Percentiles rank a stretch among this genome's conserved stretches.
phyloP scores from a whole-genome alignment of 2,113 vertebrate species.

The Notothenia rossii region DNA sequence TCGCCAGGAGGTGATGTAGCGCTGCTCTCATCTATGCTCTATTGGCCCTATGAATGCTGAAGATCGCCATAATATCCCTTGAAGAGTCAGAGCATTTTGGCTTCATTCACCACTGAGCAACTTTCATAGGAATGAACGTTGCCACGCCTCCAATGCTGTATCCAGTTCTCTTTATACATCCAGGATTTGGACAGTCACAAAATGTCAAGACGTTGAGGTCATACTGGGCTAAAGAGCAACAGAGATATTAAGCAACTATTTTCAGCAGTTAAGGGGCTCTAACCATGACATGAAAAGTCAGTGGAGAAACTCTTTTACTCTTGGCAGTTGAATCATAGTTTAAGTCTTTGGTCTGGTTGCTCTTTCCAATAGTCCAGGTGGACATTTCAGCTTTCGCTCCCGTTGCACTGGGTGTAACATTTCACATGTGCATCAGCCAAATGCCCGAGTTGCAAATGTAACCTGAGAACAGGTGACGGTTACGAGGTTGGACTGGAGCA shows the following conservation, averaged over 20 bases:
- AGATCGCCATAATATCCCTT: too few relatives aligned
- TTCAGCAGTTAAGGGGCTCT: background rate
- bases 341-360: background rate
- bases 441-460: background rate
- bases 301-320: background rate
- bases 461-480: constrained; percentile 30
- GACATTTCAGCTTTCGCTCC: background rate
- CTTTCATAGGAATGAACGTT: too few relatives aligned
- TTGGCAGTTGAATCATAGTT: background rate
- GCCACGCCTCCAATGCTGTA: too few relatives aligned
- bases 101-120: too few relatives aligned
- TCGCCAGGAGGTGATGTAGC: too few relatives aligned
- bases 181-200: background rate
- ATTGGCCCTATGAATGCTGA: too few relatives aligned
- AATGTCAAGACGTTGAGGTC: background rate
- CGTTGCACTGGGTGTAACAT: background rate
- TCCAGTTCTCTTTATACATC: too few relatives aligned
- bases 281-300: background rate
- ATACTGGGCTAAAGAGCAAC: background rate
- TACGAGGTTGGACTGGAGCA: background rate
- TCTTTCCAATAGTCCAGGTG: background rate
- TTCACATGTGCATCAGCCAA: background rate
- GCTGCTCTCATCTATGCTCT: too few relatives aligned
- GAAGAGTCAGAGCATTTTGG: too few relatives aligned
- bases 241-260: background rate